Evolutionary conservation across 2,113 vertebrate species (phyloP).

Genomic region (Engystomops pustulosus): DNA sequence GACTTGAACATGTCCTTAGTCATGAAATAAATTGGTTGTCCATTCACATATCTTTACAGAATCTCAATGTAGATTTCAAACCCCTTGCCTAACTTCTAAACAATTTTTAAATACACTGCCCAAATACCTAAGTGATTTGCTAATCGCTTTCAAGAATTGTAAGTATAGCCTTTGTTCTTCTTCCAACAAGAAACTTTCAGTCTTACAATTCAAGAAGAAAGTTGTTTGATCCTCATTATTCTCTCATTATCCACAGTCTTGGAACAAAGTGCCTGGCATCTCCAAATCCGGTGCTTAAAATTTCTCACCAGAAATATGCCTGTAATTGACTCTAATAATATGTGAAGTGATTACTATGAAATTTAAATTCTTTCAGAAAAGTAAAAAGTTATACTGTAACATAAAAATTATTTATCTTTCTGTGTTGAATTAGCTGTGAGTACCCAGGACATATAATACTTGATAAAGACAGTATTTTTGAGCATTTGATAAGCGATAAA

Average conservation of each 20-base stretch:
- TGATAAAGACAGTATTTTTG: not conserved
- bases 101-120: not conserved
- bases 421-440: not conserved
- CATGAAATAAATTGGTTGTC: too few species aligned
- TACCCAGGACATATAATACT: not conserved
- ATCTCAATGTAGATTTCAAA: not conserved
- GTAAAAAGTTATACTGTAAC: not conserved
- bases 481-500: not conserved
- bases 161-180: slow-evolving; percentile 11
- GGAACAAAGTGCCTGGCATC: slow-evolving; percentile 2
- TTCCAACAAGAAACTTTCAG: not conserved
- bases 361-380: not conserved
- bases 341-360: not conserved
- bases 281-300: slow-evolving; percentile 18
- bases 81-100: not conserved
- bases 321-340: slow-evolving; percentile 21
- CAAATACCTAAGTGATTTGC: slow-evolving; percentile 9
- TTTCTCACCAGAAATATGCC: slow-evolving; percentile 4
- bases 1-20: too few species aligned
- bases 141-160: slow-evolving; percentile 5
- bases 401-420: not conserved
- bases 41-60: not conserved
- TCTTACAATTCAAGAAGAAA: not conserved
- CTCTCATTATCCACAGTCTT: slow-evolving; percentile 16
- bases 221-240: slow-evolving; percentile 26